phyloP scores from a whole-genome alignment of 2,113 vertebrate genomes.

The Ivindomyrus marchei region DNA sequence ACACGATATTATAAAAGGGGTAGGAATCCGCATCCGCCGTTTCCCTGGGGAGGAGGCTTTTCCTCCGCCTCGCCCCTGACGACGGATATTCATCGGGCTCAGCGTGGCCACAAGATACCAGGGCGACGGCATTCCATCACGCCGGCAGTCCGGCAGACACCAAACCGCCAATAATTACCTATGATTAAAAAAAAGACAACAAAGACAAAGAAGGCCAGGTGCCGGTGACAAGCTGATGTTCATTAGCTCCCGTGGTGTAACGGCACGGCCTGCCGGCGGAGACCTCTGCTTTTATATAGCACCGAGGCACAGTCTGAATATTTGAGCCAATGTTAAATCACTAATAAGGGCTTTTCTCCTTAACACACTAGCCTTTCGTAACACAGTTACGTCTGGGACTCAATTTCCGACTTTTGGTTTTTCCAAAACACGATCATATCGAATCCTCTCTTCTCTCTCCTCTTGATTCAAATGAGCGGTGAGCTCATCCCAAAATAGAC shows the following conservation, averaged over 20 bases:
- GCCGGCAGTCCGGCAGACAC: background rate
- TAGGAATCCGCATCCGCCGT: constrained; percentile 23
- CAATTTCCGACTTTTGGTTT: background rate
- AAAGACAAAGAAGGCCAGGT: background rate
- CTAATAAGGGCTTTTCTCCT: background rate
- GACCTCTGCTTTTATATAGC: constrained; percentile 16
- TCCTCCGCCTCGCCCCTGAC: background rate
- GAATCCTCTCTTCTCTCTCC: background rate
- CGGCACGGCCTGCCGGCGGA: background rate
- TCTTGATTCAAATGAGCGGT: background rate
- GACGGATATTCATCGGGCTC: constrained; percentile 9
- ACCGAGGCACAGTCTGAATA: background rate
- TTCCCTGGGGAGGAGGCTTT: constrained; percentile 2
- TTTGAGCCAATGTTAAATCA: background rate
- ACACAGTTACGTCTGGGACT: background rate
- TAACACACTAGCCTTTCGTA: background rate
- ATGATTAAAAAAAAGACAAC: constrained; percentile 17
- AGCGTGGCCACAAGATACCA: no score
- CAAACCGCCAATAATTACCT: constrained; percentile 17
- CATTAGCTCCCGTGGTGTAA: constrained; percentile 15
- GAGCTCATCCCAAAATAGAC: background rate
- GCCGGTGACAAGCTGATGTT: constrained; percentile 4
- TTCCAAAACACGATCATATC: background rate
- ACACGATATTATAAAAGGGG: no score
- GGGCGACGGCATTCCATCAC: background rate